A percentile compares a stretch with the other conserved stretches of the same genome.
These are phyloP conservation scores for Prunella fulvescens DNA, from an alignment of 2,113 vertebrate genomes.

Conservation along the genomic window DNA sequence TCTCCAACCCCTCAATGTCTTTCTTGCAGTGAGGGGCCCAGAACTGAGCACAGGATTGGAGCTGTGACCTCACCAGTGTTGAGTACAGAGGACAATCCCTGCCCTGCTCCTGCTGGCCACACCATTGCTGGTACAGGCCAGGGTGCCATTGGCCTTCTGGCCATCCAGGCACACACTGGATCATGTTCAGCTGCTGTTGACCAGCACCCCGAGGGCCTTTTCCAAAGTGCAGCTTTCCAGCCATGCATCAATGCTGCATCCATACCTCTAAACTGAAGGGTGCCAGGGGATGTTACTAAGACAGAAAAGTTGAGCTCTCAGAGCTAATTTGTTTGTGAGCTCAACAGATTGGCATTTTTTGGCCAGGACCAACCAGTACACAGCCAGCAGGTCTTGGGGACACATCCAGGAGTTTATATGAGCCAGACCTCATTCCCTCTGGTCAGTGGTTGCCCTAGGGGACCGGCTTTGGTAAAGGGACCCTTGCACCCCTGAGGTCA, in stretches of 20 bases:
- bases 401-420: not conserved
- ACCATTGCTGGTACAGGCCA: not conserved
- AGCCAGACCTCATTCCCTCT: not conserved
- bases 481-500: too few species aligned
- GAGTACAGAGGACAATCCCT: accelerated
- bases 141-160: not conserved
- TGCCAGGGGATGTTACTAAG: not conserved
- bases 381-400: not conserved
- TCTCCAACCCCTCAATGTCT: not conserved
- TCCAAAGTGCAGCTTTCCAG: not conserved
- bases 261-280: accelerated
- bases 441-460: not conserved
- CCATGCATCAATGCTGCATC: accelerated
- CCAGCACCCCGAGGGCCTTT: accelerated
- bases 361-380: not conserved
- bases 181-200: not conserved
- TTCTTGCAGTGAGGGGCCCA: not conserved
- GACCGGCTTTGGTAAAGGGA: not conserved
- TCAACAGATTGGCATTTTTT: not conserved
- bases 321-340: not conserved
- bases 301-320: not conserved
- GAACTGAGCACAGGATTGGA: accelerated
- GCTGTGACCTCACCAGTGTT: not conserved
- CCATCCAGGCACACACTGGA: accelerated
- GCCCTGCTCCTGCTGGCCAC: not conserved